A percentile compares a stretch with the other conserved stretches of the same genome.
Conservation (phyloP, 2,888 invertebrate species). For the Hesperia comma region DNA sequence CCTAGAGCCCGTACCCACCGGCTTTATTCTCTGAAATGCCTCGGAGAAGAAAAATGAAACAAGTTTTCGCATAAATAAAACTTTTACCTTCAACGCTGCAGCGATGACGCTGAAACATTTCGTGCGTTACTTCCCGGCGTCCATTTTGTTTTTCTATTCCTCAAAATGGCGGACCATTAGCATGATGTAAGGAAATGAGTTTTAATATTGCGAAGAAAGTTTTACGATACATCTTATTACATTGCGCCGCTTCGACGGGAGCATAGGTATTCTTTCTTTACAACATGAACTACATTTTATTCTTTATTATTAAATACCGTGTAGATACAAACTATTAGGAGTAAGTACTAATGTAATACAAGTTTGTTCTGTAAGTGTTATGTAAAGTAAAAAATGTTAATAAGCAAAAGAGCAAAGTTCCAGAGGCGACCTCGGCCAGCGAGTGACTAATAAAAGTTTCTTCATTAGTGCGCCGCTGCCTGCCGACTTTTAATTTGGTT, state of each 20-base stretch:
- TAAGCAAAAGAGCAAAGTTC: slow-evolving; percentile 31
- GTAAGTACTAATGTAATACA: not conserved
- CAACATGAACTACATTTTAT: not conserved
- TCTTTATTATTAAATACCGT: no score
- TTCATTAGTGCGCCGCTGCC: slow-evolving; percentile 54
- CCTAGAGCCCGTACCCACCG: slow-evolving; percentile 49
- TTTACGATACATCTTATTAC: slow-evolving; percentile 32
- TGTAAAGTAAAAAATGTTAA: slow-evolving; percentile 30
- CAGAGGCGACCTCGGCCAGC: slow-evolving; percentile 30
- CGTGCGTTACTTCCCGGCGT: slow-evolving; percentile 55
- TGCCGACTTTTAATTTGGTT: slow-evolving; percentile 55
- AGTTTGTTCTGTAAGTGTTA: slow-evolving; percentile 18
- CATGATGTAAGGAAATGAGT: slow-evolving; percentile 35
- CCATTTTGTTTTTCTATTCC: slow-evolving; percentile 51
- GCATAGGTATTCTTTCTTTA: not conserved
- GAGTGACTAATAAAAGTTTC: slow-evolving; percentile 57
- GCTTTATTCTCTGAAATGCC: slow-evolving; percentile 60
- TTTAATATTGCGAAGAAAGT: slow-evolving; percentile 30
- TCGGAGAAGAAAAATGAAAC: slow-evolving; percentile 73
- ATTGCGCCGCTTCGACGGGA: slow-evolving; percentile 13
- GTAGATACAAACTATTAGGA: not conserved
- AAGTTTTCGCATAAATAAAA: slow-evolving; percentile 80
- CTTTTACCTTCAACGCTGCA: slow-evolving; percentile 58
- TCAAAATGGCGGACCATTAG: slow-evolving; percentile 40
- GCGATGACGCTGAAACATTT: slow-evolving; percentile 67